Evolutionary conservation across 2,797 vertebrate species (phyloP).

Genomic region (Rachycentron canadum): DNA sequence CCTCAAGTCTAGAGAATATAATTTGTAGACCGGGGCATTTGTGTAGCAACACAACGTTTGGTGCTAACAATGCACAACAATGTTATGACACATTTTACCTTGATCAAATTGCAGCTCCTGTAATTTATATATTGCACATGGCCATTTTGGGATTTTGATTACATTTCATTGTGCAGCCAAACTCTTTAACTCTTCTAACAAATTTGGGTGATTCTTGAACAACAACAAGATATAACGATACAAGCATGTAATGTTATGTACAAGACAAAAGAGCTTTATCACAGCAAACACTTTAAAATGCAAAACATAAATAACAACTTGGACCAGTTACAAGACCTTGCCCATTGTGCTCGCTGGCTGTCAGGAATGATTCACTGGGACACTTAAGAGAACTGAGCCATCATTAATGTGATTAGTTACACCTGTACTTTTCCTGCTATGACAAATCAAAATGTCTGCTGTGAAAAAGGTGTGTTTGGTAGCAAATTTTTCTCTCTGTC

Average conservation of each 20-base stretch:
- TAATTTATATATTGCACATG: too few relatives aligned
- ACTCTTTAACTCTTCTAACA: too few relatives aligned
- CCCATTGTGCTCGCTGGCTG: not conserved
- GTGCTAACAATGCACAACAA: too few relatives aligned
- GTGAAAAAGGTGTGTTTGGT: not conserved
- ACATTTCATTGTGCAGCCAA: too few relatives aligned
- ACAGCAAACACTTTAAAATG: not conserved
- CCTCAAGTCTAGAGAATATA: too few relatives aligned
- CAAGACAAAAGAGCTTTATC: not conserved
- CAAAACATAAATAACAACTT: not conserved
- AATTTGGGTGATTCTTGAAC: too few relatives aligned
- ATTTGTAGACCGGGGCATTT: too few relatives aligned
- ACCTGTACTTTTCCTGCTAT: not conserved
- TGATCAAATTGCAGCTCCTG: too few relatives aligned
- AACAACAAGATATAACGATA: not conserved
- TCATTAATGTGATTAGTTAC: not conserved
- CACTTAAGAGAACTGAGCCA: not conserved
- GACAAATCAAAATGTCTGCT: not conserved
- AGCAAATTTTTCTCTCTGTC: not conserved
- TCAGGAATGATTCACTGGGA: not conserved
- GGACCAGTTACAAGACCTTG: not conserved
- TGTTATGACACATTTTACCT: too few relatives aligned
- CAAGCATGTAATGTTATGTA: not conserved
- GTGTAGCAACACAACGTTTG: too few relatives aligned
- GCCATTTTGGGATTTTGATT: too few relatives aligned